phyloP scores from a whole-genome alignment of 2,888 invertebrate species.

The Neoascia interrupta region DNA sequence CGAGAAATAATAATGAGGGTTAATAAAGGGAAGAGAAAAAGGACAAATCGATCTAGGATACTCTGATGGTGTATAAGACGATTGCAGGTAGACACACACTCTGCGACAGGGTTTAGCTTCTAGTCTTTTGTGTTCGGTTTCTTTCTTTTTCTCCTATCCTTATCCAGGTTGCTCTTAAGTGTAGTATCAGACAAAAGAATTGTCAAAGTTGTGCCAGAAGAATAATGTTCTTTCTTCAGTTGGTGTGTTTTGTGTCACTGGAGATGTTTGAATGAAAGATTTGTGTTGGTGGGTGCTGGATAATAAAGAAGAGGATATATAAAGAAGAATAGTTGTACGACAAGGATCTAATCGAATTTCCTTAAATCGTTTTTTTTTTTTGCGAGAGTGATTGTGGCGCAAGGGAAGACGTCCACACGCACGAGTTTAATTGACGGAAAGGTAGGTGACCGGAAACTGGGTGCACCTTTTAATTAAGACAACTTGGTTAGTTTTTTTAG shows the following conservation, averaged over 20 bases:
- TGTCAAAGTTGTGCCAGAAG: conserved; percentile 34
- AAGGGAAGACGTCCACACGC: neutral
- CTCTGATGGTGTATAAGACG: conserved; percentile 10
- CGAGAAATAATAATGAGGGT: conserved; percentile 54
- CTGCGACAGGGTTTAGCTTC: conserved; percentile 1
- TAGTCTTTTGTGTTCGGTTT: conserved; percentile 23
- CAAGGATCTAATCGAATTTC: conserved; percentile 31
- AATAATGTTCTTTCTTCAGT: conserved; percentile 36
- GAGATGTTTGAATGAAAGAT: neutral
- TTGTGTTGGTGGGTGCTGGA: neutral
- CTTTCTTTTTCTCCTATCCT: neutral
- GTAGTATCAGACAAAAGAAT: conserved; percentile 43
- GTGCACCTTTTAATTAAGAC: too few species aligned
- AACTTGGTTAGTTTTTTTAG: too few species aligned
- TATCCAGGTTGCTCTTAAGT: conserved; percentile 46
- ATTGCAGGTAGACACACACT: conserved; percentile 39
- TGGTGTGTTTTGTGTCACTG: conserved; percentile 11
- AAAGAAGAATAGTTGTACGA: neutral
- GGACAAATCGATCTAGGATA: conserved; percentile 60
- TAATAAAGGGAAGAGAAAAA: conserved; percentile 45
- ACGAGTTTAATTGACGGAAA: neutral
- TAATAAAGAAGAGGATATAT: too few species aligned
- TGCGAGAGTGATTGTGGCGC: neutral
- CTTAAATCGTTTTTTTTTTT: conserved; percentile 4
- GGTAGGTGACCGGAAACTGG: neutral